Conservation (phyloP, 2,113 vertebrate genomes). For the Chaetops frenatus region DNA sequence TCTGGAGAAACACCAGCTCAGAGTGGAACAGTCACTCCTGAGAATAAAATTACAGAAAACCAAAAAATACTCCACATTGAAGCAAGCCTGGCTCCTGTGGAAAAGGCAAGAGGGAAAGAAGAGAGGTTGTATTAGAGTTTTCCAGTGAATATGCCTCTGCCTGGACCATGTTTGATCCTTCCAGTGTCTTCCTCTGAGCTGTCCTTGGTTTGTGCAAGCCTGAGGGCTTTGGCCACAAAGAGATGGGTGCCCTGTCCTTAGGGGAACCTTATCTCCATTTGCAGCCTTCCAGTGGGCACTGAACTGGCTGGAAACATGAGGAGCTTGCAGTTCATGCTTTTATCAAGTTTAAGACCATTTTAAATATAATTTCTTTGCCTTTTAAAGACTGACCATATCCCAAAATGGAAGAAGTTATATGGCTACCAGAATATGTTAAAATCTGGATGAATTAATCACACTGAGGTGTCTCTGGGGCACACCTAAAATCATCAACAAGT, state of each 20-base stretch:
- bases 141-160: background rate
- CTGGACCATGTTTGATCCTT: background rate
- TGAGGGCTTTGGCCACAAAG: background rate
- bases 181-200: background rate
- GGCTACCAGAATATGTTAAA: background rate
- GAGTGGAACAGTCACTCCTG: background rate
- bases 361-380: background rate
- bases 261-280: background rate
- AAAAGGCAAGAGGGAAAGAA: background rate
- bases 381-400: background rate
- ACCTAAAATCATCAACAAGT: background rate
- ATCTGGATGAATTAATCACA: background rate
- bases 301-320: background rate
- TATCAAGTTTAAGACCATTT: background rate
- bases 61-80: background rate
- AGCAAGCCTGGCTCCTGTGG: background rate
- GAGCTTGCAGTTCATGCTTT: background rate
- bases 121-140: background rate
- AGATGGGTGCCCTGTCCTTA: background rate
- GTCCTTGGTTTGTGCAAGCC: background rate
- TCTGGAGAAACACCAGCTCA: background rate
- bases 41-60: background rate
- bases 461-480: background rate
- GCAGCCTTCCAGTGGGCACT: background rate
- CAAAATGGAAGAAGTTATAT: background rate